Conservation (phyloP, 2,797 vertebrate species). For the Kryptolebias ocellatus region DNA sequence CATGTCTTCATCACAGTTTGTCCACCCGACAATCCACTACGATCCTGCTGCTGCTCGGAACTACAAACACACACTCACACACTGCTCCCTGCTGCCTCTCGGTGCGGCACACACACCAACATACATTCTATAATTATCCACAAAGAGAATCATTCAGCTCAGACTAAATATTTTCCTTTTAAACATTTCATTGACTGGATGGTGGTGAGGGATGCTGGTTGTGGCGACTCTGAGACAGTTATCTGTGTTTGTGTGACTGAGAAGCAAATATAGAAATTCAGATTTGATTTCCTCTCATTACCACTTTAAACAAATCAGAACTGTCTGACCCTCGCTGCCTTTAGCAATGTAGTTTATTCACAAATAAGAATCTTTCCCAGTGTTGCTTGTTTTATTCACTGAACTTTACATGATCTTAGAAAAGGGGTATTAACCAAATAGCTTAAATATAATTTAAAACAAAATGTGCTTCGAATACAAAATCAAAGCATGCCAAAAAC, state of each 20-base stretch:
- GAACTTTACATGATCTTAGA: neutral
- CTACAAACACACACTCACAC: slow-evolving; percentile 21
- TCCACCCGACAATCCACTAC: slow-evolving; percentile 26
- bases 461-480: slow-evolving; percentile 5
- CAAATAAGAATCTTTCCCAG: neutral
- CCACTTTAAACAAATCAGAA: slow-evolving; percentile 25
- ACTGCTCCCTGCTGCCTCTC: slow-evolving; percentile 2
- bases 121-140: slow-evolving; percentile 58
- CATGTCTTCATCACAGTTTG: slow-evolving; percentile 4
- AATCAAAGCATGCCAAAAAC: neutral
- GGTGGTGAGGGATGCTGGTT: slow-evolving; percentile 2
- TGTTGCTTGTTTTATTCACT: neutral
- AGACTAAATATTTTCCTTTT: slow-evolving; percentile 31
- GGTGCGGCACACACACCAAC: slow-evolving; percentile 33
- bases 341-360: neutral
- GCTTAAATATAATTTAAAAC: neutral
- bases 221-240: neutral
- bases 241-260: neutral
- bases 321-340: neutral
- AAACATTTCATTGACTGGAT: slow-evolving; percentile 27
- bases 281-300: slow-evolving; percentile 49
- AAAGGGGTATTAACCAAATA: neutral
- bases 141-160: slow-evolving; percentile 65
- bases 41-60: slow-evolving; percentile 15
- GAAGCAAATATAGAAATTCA: slow-evolving; percentile 25